A percentile compares a stretch with the other conserved stretches of the same genome.
phyloP scores from a whole-genome alignment of 2,888 invertebrate genomes.

The Philhelius pedissequus region DNA sequence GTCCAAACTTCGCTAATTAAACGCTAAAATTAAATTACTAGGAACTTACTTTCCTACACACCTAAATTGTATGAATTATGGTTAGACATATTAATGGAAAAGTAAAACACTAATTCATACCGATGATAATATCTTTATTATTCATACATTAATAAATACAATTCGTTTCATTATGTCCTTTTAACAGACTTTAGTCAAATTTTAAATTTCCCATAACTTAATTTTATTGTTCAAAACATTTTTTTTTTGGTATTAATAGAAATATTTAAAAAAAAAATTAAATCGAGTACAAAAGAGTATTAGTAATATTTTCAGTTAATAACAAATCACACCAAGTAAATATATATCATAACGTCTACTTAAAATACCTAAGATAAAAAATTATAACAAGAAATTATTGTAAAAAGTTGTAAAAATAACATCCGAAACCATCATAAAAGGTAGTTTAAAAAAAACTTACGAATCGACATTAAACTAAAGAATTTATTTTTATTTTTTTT shows the following conservation, averaged over 20 bases:
- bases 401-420: slow-evolving; percentile 13
- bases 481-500: not conserved
- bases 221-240: slow-evolving; percentile 10
- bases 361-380: slow-evolving; percentile 2
- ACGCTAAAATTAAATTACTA: too few species aligned
- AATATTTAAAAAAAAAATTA: slow-evolving; percentile 40
- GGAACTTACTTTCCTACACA: too few species aligned
- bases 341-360: slow-evolving; percentile 32
- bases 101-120: slow-evolving; percentile 13
- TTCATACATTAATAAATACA: slow-evolving; percentile 70
- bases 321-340: slow-evolving; percentile 62
- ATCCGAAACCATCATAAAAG: slow-evolving; percentile 59
- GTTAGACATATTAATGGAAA: not conserved
- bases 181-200: slow-evolving; percentile 65
- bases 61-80: too few species aligned
- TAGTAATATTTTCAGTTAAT: slow-evolving; percentile 47
- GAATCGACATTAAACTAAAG: slow-evolving; percentile 23
- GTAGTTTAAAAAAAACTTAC: slow-evolving; percentile 30
- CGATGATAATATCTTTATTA: slow-evolving; percentile 68
- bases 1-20: too few species aligned
- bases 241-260: slow-evolving; percentile 40
- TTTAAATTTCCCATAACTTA: slow-evolving; percentile 62
- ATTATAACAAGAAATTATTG: slow-evolving; percentile 1
- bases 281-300: slow-evolving; percentile 56
- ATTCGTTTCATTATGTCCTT: slow-evolving; percentile 69